These are phyloP conservation scores for Gonioctena quinquepunctata DNA, from an alignment of 1,140 invertebrate species.

Conservation along the genomic window DNA sequence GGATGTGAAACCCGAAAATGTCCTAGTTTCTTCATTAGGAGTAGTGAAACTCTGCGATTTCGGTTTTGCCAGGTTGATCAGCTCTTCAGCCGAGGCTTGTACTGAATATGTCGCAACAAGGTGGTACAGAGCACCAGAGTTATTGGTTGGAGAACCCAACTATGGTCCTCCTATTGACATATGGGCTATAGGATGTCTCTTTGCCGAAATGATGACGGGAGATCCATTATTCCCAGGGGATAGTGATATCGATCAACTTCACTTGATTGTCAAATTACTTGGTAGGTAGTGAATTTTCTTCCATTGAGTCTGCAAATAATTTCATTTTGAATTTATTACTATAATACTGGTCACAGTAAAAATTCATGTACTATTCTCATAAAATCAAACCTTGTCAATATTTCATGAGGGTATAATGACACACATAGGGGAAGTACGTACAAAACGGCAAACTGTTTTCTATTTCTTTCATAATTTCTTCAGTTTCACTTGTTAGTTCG, in stretches of 20 bases:
- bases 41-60: slow-evolving; percentile 89
- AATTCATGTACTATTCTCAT: too few relatives aligned
- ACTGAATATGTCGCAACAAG: slow-evolving; percentile 84
- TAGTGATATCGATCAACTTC: slow-evolving; percentile 90
- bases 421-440: too few relatives aligned
- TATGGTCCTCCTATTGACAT: slow-evolving; percentile 80
- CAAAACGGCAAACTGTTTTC: too few relatives aligned
- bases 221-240: slow-evolving; percentile 86
- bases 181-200: slow-evolving; percentile 87
- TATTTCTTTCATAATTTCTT: too few relatives aligned
- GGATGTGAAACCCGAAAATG: slow-evolving; percentile 92
- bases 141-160: slow-evolving; percentile 76
- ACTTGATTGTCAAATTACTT: slow-evolving; percentile 75
- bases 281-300: slow-evolving; percentile 63
- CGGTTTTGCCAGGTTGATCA: slow-evolving; percentile 77
- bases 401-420: too few relatives aligned
- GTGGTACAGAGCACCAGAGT: slow-evolving; percentile 87
- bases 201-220: slow-evolving; percentile 85
- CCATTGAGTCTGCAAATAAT: too few relatives aligned
- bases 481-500: too few relatives aligned
- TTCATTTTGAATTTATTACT: too few relatives aligned
- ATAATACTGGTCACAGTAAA: too few relatives aligned
- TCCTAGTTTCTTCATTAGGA: slow-evolving; percentile 78
- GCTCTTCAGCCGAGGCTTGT: slow-evolving; percentile 69
- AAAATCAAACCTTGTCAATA: too few relatives aligned